Conservation (phyloP, 2,113 vertebrate species). For the Spilogale gracilis region DNA sequence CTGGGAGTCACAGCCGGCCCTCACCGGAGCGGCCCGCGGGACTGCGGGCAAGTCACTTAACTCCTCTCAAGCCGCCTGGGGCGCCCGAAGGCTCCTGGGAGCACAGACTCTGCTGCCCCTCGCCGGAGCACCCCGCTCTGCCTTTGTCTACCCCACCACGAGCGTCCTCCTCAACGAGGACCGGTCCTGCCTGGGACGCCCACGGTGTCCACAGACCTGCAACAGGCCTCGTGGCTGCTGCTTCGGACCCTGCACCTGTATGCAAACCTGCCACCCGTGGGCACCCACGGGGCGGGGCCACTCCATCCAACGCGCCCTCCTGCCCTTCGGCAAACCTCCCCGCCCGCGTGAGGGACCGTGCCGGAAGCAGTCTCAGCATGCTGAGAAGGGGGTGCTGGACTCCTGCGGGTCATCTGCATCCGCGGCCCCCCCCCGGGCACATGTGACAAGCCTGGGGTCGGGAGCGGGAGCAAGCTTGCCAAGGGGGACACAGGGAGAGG, state of each 20-base stretch:
- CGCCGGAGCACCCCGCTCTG: fast-evolving
- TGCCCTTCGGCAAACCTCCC: neutral
- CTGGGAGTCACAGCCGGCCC: neutral
- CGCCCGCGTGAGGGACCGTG: fast-evolving
- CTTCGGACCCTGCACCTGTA: fast-evolving
- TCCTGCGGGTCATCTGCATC: fast-evolving
- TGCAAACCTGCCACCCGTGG: fast-evolving
- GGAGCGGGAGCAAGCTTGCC: neutral
- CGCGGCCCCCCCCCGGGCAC: fast-evolving
- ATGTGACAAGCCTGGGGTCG: neutral
- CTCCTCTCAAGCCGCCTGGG: neutral
- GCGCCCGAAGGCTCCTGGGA: neutral
- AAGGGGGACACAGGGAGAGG: fast-evolving
- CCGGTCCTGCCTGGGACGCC: fast-evolving
- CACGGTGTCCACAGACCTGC: fast-evolving
- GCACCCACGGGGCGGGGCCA: fast-evolving
- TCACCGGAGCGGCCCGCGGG: neutral
- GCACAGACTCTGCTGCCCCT: fast-evolving
- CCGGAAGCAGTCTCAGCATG: fast-evolving
- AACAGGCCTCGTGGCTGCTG: fast-evolving
- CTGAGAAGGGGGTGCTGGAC: fast-evolving
- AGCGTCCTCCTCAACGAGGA: fast-evolving
- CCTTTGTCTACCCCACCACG: fast-evolving
- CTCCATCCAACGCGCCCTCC: fast-evolving
- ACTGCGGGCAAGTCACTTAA: slow-evolving; percentile 39